Base-by-base conservation (phyloP, 2,888 invertebrate species). In the Drosophila longiperda region DNA sequence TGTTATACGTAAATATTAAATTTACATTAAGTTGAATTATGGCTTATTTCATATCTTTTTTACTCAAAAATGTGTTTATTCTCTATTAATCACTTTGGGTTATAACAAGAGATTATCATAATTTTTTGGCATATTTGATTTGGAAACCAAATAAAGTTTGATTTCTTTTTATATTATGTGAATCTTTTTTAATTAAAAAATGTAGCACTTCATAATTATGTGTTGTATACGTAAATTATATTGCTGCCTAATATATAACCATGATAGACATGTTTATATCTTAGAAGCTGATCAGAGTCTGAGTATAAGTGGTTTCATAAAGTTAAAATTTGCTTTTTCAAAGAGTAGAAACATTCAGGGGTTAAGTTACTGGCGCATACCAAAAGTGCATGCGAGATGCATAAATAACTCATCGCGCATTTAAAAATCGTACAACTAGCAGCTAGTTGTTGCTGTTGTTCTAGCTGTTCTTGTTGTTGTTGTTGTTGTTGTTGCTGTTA, bases 391-490 rank as follows among this genome's bases (percentile, higher is more conserved):
- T 77, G 74, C 75, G 66, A 86, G 78, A 79, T 88, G 87, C 87
- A 87, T 87, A 87, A 87, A 87, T 87, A 87, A 87, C 87, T 87
- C 89, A 87, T 87, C 87, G 87, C 89, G 76, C 89, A 87, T 87
- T 87, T 89, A 87, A 87, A 88, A 87, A 89, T 87, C 87, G 75
- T 84, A 73, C 81, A 77, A 79, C 82, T 68, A 75, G 83, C 77
- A 71, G 74, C 71, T 59, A 73, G 75, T 65, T 71, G 66, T 70
- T 52, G 60, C 50, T 61, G 64, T 32, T 58, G 69, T 67, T 54
- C 66, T 54, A 36, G 58, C 7, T 48, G 49, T 7, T 49, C 61
- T 34, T 52, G 55, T 65, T 68, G 55, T 9, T 62, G 64, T 36
- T 68, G 67, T 50, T 73, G 65, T 29, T 60, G 63, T 49, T 52